Evolutionary conservation across 1,140 invertebrate species (phyloP), one percentile per base, ranked within the genome.

Genomic region (Lutraria rhynchaena): DNA sequence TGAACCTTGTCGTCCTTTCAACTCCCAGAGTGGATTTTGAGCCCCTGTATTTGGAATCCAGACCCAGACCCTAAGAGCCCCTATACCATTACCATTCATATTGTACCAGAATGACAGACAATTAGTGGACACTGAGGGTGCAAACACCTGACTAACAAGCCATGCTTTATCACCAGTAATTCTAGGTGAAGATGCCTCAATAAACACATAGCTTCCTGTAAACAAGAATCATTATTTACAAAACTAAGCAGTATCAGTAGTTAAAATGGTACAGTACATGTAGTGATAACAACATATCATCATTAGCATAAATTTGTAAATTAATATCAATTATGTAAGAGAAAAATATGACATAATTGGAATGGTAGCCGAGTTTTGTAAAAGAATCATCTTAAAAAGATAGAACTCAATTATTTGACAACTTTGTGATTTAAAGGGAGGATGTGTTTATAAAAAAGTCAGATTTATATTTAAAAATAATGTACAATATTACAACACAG

Each of bases 31-130:
- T 49, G 88, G 86, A 7, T 83, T 78, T 29, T 84, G 88, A 61
- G 70, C 77, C 24, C 73, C 76, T 41, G 37, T 41, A 60, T 75
- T 57, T 35, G 85, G 78, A 24, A 70, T 49, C 51, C 61, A 83
- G 11, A 82, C 71, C 86, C 86, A 88, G 0, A 89, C 73, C 33
- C 86, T 35, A 17, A 90, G 77, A 0, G 81, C 86, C 31, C 87
- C 87, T 49, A 89, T 83, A 15, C 24, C 63, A 17, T 27, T 46
- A 15, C 90, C 91, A 83, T 89, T 87, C 89, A 92, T 90, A 82
- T 89, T 85, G 81, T 91, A 92, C 80, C 82, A 91, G 86, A 89
- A 90, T 15, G 83, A 63, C 41, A 90, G 33, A 60, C 89, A 90
- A 22, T 63, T 78, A 19, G 82, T 69, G 9, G 80, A 67, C 11